These are phyloP conservation scores for Bucco capensis DNA, from an alignment of 2,113 vertebrate species.

Conservation along the genomic window DNA sequence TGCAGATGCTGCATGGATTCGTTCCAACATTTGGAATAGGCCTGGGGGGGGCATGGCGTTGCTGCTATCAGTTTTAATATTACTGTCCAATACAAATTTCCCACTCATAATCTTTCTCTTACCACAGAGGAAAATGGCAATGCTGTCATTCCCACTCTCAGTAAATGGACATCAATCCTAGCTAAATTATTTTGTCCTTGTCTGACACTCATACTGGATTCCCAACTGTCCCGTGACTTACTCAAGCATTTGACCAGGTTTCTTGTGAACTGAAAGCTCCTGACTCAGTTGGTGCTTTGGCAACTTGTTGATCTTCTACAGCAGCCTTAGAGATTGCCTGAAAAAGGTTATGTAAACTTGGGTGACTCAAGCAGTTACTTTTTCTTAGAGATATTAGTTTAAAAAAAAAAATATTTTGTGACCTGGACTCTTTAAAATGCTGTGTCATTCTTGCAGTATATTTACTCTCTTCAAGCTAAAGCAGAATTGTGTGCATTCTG, in stretches of 20 bases:
- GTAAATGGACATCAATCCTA: not conserved
- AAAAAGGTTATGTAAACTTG: not conserved
- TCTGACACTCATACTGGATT: not conserved
- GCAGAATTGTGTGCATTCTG: not conserved
- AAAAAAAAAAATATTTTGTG: not conserved
- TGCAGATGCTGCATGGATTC: not conserved
- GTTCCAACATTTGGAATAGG: not conserved
- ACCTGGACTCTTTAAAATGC: not conserved
- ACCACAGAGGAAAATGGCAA: not conserved
- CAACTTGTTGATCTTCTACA: not conserved
- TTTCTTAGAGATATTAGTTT: not conserved
- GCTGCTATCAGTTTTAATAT: not conserved
- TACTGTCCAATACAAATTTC: not conserved
- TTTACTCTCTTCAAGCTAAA: not conserved
- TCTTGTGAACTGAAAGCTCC: not conserved
- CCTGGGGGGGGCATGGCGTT: not conserved
- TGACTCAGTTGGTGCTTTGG: not conserved
- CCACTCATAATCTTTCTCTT: not conserved
- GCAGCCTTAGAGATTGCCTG: not conserved
- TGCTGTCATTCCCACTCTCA: not conserved
- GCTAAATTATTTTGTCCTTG: not conserved
- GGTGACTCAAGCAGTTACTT: not conserved
- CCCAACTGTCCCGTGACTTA: not conserved
- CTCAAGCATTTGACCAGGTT: not conserved
- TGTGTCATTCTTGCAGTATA: not conserved